These are phyloP conservation scores for Petrocephalus sullivani DNA, from an alignment of 2,797 vertebrate species.

Conservation along the genomic window DNA sequence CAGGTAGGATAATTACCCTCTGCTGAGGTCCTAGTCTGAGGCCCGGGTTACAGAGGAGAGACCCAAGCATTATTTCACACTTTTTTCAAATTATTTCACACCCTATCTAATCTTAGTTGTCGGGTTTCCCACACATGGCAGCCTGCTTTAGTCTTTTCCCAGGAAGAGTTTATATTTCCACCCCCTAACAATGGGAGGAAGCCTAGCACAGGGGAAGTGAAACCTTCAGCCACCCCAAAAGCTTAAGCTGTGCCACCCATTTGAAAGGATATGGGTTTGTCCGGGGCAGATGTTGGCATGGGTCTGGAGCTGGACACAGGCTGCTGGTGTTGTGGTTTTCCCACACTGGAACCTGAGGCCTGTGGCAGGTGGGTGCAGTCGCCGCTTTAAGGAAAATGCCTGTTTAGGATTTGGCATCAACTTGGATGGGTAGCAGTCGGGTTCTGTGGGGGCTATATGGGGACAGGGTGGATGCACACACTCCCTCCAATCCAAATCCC, in stretches of 20 bases:
- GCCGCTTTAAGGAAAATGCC: not conserved
- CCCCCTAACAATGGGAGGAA: not conserved
- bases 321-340: not conserved
- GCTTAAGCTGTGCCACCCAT: too few relatives aligned
- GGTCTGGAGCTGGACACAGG: not conserved
- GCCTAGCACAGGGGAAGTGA: too few relatives aligned
- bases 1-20: not conserved
- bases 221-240: too few relatives aligned
- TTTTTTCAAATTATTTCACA: not conserved
- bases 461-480: too few relatives aligned
- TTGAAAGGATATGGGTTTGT: not conserved
- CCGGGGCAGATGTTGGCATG: not conserved
- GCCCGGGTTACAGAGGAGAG: not conserved
- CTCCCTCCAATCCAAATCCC: constrained; percentile 16
- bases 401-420: not conserved
- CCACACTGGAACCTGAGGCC: not conserved
- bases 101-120: not conserved
- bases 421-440: not conserved
- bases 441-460: too few relatives aligned
- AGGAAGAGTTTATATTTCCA: not conserved
- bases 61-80: too few relatives aligned
- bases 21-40: not conserved
- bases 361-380: not conserved
- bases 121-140: not conserved
- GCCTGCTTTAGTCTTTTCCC: not conserved